Evolutionary conservation across 35 echinoderm and acorn worm genomes (phyloP), one percentile per base, ranked within the genome.

Genomic region (Stichopus chloronotus): DNA sequence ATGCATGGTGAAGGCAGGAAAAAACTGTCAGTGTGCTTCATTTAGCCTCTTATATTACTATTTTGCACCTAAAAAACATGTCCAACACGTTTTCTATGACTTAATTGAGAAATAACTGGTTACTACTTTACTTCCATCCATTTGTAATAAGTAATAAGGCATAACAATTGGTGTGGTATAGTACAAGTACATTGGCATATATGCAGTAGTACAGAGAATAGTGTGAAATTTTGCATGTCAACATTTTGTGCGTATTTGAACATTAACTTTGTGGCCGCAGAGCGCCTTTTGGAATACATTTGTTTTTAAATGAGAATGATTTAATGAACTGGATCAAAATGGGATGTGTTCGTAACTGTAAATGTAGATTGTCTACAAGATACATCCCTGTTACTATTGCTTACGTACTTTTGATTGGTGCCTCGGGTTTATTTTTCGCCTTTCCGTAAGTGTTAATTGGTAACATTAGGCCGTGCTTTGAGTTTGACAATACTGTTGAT

Each of bases 361-460:
- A 96, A 96, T 96, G 86, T 72, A 96, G 92, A 91, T 92, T 93
- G 14, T 96, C 95, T 58, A 96, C 95, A 23, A 94, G 92, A 93
- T 96, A 94, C 84, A 93, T 96, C 59, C 95, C 95, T 90, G 95
- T 96, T 8, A 94, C 95, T 52, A 93, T 96, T 87, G 95, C 95
- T 19, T 96, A 96, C 58, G 57, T 90, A 30, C 86, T 96, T 59
- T 25, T 96, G 9, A 94, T 96, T 78, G 92, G 95, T 77, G 87
- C 95, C 8, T 94, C 95, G 56, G 92, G 86, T 52, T 78, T 96
- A 55, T 96, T 96, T 83, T 96, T 93, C 92, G 92, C 86, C 24
- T 96, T 96, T 93, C 95, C 95, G 95, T 96, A 94, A 96, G 95
- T 96, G 93, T 90, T 43, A 55, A 90, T 74, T n/a, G n/a, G n/a